Evolutionary conservation across 2,797 vertebrate genomes (phyloP), one percentile per base, ranked within the genome.

Genomic region (Bradypodion pumilum): DNA sequence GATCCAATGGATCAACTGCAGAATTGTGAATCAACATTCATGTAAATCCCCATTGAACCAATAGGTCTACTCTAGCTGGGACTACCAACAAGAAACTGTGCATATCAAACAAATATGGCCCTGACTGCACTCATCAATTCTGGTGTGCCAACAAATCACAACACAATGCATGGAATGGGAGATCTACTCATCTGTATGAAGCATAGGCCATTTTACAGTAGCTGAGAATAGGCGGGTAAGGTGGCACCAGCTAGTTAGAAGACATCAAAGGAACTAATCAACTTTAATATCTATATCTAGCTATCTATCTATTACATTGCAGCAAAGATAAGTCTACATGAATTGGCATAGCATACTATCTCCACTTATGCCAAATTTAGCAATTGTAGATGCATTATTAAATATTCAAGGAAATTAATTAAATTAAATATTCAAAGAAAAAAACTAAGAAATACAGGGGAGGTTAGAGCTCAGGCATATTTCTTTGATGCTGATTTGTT

Each of bases 151-250:
- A 95, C 2, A 92, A 94, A 49, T 96, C 95, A 2, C 94, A 83
- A 84, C 98, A 97, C n/a, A 85, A 97, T 81, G 91, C 89, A 0
- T 90, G 78, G 35, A 97, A 86, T 0, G 97, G 97, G 29, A 96
- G 83, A 89, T 98, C 97, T 3, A n/a, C 89, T 76, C 98, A 97
- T 87, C 90, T 94, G 0, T n/a, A n/a, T n/a, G n/a, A n/a, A n/a
- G n/a, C n/a, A n/a, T n/a, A n/a, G 63, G 9, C 9, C 25, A 29
- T 29, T n/a, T 65, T 70, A 44, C 12, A 25, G 19, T 32, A 46
- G 5, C 42, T 49, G 29, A 23, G 42, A 74, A 27, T n/a, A 29
- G 29, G 27, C 10, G 4, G 27, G 29, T 6, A 46, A 32, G 72
- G 72, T 32, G 44, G 44, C 70, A 46, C 40, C 44, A 29, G 29